phyloP scores from a whole-genome alignment of 1,140 invertebrate genomes.

The Trinorchestia longiramus region DNA sequence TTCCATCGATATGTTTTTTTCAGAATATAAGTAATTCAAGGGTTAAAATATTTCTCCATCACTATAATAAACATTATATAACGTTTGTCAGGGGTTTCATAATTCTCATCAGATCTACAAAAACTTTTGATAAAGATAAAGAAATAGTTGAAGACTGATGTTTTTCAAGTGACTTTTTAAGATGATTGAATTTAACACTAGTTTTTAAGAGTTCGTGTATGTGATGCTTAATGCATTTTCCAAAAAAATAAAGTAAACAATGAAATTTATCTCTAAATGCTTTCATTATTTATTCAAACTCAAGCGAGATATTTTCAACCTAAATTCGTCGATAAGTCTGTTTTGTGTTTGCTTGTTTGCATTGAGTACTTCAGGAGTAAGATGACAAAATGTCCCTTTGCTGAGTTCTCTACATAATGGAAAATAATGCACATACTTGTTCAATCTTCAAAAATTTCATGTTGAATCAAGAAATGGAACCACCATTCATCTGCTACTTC shows the following conservation, averaged over 20 bases:
- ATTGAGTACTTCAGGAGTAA: background rate
- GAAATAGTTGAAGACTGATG: background rate
- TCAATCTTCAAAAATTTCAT: background rate
- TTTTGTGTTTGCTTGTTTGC: background rate
- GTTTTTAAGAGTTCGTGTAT: too few relatives aligned
- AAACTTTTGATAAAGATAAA: background rate
- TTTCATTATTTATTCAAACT: background rate
- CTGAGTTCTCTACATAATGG: too few relatives aligned
- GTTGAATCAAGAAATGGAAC: background rate
- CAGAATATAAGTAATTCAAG: too few relatives aligned
- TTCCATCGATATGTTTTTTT: background rate
- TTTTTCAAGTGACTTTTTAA: too few relatives aligned
- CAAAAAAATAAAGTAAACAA: background rate
- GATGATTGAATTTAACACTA: too few relatives aligned
- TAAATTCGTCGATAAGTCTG: background rate
- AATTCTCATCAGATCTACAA: background rate
- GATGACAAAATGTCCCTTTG: background rate
- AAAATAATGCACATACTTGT: background rate
- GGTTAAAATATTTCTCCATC: background rate
- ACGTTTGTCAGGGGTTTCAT: background rate
- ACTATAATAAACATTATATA: background rate
- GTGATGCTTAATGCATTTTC: too few relatives aligned
- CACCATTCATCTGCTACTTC: background rate
- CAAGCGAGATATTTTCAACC: background rate
- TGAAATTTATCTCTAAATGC: background rate